Base-by-base conservation (phyloP, 2,888 invertebrate species). In the Athalia cordata region DNA sequence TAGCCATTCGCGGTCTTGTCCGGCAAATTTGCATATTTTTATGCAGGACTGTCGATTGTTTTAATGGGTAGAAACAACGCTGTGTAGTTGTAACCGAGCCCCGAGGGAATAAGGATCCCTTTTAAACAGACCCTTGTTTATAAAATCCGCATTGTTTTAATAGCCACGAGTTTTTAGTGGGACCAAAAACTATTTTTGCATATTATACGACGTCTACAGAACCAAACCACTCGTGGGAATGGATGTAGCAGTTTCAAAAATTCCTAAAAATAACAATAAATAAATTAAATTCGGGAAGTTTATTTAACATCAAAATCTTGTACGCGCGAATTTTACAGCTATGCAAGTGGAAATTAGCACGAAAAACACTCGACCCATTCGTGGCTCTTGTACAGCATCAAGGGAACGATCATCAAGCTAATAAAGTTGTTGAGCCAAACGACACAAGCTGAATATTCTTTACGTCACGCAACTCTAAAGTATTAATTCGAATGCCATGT, bases 91-190 rank as follows among this genome's bases (percentile, higher is more conserved):
- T 29, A 66, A 80, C 70, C 79, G 59, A 47, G 72, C 72, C 72
- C 11, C 45, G 59, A 59, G 59, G 72, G 72, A 59, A 59, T 78
- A 29, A 29, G 29, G 29, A 29, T 29, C 29, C 29, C 83, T 81
- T 81, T 66, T 77, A 81, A 82, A 80, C 79, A 59, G 85, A 84
- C 84, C 84, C 84, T 83, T 81, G 81, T 82, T 50, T 87, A 86
- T 89, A 89, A 89, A 89, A 86, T 87, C 87, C 7, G 72, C 88
- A 87, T 89, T 89, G 89, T 89, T 72, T 89, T 87, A 29, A 29
- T 29, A 86, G 86, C 85, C 85, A 86, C 85, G 86, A 85, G 87
- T 86, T 88, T 29, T 88, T 87, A 85, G 79, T 59, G 15, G 47
- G 7, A 47, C 64, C 29, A 43, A 5, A n/a, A 47, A 13, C 47